Evolutionary conservation across 2,888 invertebrate genomes (phyloP), one percentile per base, ranked within the genome.

Genomic region (Callosobruchus maculatus): DNA sequence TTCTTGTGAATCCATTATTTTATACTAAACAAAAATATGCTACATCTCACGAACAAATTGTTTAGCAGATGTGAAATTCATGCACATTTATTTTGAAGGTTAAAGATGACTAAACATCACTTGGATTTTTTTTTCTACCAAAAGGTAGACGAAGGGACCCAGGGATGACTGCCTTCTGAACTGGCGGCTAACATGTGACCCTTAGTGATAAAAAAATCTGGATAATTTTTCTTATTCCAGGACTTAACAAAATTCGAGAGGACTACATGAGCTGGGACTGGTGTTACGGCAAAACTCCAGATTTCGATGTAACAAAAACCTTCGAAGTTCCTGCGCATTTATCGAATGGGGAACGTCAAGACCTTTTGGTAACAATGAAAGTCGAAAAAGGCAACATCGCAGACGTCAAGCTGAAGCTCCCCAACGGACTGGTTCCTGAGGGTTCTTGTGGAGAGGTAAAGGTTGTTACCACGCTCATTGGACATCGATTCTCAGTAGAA

Each of bases 201-300:
- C n/a, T n/a, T n/a, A n/a, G n/a, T n/a, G n/a, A n/a, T n/a, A n/a
- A n/a, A n/a, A n/a, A n/a, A n/a, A n/a, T n/a, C n/a, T n/a, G n/a
- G n/a, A 26, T 26, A 7, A 26, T 26, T 49, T 13, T 7, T 49
- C 13, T 49, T 4, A 73, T 67, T 75, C 26, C 86, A 92, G 94
- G 96, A 82, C 89, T 96, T 30, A 90, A 90, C 13, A 90, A 93
- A 80, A 88, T 95, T 74, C 91, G 91, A 74, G 89, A 90, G 67
- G 91, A 93, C 76, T 91, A 95, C 72, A 86, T 89, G 78, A 92
- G 93, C 26, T 97, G 97, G 96, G 92, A 96, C 75, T 97, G 97
- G 97, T 92, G 93, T 77, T 94, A 90, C 85, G 97, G 97, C 0
- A 93, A 92, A 84, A 95, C 97, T 0, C 98, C 97, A 0, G 91